Evolutionary conservation across 2,888 invertebrate genomes (phyloP).

Genomic region (Leptopilina myrica): DNA sequence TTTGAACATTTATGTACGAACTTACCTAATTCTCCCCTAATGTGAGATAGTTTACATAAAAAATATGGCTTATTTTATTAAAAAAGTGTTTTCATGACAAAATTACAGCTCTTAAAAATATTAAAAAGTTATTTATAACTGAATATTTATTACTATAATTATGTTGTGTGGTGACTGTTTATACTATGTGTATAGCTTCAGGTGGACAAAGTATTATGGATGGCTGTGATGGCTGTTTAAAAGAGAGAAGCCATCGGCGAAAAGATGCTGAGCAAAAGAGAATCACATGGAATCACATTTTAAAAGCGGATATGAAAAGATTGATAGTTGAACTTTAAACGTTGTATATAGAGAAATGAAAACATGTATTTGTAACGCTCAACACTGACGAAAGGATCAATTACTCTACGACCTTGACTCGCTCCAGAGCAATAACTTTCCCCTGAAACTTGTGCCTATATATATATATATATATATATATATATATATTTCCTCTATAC

Average conservation of each 20-base stretch:
- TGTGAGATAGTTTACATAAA: neutral
- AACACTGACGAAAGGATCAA: slow-evolving; percentile 11
- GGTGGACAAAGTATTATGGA: slow-evolving; percentile 5
- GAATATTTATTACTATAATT: slow-evolving; percentile 12
- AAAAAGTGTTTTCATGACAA: neutral
- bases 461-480: too few relatives aligned
- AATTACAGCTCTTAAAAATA: neutral
- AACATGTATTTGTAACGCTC: slow-evolving; percentile 10
- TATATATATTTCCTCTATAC: neutral
- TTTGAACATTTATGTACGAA: too few relatives aligned
- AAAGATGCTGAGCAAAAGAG: slow-evolving; percentile 7
- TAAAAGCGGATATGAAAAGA: slow-evolving; percentile 27
- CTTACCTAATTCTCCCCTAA: too few relatives aligned
- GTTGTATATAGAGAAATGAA: neutral
- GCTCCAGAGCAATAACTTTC: slow-evolving; percentile 30
- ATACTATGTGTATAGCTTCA: neutral
- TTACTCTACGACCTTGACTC: slow-evolving; percentile 25
- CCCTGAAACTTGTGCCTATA: neutral
- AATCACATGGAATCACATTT: slow-evolving; percentile 33
- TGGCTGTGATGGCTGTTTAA: slow-evolving; percentile 11
- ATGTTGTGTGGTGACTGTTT: neutral
- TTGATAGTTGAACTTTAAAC: slow-evolving; percentile 21
- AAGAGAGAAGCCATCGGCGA: slow-evolving; percentile 17
- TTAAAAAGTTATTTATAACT: slow-evolving; percentile 11
- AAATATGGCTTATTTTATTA: too few relatives aligned